phyloP scores from a whole-genome alignment of 1,140 invertebrate genomes.

The Lepidostoma basale region DNA sequence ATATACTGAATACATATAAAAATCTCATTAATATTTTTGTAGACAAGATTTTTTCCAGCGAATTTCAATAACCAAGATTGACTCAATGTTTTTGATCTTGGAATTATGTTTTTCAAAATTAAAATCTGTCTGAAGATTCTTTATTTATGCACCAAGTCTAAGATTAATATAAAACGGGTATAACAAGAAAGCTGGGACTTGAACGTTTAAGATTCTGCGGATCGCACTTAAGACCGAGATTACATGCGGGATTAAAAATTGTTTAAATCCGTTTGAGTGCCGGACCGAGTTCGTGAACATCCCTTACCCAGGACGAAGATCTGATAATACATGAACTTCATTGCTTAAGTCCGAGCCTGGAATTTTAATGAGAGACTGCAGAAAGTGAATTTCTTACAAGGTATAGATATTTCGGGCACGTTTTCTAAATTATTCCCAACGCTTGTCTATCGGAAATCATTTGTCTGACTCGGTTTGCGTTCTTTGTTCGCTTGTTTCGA shows the following conservation, averaged over 20 bases:
- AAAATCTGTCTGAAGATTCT: too few relatives aligned
- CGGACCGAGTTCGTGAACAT: not conserved
- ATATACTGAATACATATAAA: too few relatives aligned
- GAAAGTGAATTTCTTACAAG: not conserved
- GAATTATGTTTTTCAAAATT: too few relatives aligned
- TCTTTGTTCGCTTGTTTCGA: not conserved
- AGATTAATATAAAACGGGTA: too few relatives aligned
- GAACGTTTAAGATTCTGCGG: too few relatives aligned
- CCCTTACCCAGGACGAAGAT: not conserved
- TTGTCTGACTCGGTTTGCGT: not conserved
- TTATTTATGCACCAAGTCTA: too few relatives aligned
- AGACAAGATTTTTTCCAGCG: too few relatives aligned
- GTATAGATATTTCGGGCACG: slow-evolving; percentile 2
- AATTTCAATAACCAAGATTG: too few relatives aligned
- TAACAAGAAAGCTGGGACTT: too few relatives aligned
- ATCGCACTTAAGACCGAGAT: not conserved
- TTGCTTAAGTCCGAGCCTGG: not conserved
- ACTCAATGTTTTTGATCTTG: too few relatives aligned
- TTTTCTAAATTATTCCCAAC: slow-evolving; percentile 7
- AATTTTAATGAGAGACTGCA: slow-evolving; percentile 8
- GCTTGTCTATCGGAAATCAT: slow-evolving; percentile 6
- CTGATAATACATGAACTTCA: not conserved
- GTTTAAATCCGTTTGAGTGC: not conserved
- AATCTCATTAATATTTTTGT: too few relatives aligned
- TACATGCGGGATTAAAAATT: not conserved